Percentiles rank a stretch among this genome's conserved stretches.
phyloP scores from a whole-genome alignment of 2,113 vertebrate genomes.

The Polypterus bichir region DNA sequence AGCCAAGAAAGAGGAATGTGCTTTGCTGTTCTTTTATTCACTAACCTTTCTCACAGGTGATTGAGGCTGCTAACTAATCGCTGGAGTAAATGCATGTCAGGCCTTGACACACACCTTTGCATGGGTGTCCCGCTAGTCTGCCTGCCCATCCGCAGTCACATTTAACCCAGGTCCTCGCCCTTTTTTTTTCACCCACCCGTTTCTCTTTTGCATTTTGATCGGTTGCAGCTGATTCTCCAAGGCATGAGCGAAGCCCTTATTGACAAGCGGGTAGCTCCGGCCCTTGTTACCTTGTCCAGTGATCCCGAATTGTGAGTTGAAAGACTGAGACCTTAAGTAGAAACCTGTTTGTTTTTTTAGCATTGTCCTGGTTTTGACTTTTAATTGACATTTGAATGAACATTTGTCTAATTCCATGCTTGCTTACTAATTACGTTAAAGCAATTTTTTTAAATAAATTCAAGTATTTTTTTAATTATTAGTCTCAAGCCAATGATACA shows the following conservation, averaged over 20 bases:
- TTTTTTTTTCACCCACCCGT: constrained; percentile 59
- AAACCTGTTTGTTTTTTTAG: constrained; percentile 22
- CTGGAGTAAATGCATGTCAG: constrained; percentile 40
- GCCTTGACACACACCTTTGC: constrained; percentile 30
- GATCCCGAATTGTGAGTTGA: constrained; percentile 99
- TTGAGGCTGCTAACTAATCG: constrained; percentile 40
- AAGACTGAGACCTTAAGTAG: constrained; percentile 53
- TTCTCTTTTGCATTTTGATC: constrained; percentile 85
- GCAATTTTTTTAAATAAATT: neutral
- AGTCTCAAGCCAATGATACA: constrained; percentile 11
- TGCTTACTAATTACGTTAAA: constrained; percentile 24
- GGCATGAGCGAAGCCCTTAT: constrained; percentile 98
- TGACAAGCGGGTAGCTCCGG: constrained; percentile 97
- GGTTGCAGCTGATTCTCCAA: constrained; percentile 96
- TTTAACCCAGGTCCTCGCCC: constrained; percentile 44
- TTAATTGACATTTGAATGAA: constrained; percentile 1
- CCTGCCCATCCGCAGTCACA: constrained; percentile 62
- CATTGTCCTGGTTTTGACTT: constrained; percentile 19
- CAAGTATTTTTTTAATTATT: neutral
- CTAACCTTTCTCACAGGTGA: constrained; percentile 47
- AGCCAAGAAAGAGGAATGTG: constrained; percentile 39
- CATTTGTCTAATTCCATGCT: constrained; percentile 31
- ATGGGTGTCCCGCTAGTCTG: constrained; percentile 43
- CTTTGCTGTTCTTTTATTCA: constrained; percentile 39
- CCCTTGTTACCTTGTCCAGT: constrained; percentile 98